Base-by-base conservation (phyloP, 2,113 vertebrate species). In the Hystrix cristata region DNA sequence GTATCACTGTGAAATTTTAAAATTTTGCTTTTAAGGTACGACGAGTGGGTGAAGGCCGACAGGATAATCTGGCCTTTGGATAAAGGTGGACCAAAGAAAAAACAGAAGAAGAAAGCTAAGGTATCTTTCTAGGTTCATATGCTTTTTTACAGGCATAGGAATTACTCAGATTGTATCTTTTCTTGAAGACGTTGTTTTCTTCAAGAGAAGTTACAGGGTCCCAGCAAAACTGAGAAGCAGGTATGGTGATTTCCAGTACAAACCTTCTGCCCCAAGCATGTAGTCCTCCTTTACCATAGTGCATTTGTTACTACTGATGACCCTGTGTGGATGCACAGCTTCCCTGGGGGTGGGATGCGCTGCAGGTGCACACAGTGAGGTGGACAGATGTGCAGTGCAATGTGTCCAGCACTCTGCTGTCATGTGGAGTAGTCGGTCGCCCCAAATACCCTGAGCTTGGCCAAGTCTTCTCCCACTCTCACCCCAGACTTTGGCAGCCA, bases 11-110 rank as follows among this genome's bases (percentile, higher is more conserved):
- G 62, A 91, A 94, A 88, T 85, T 29, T n/a, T 76, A 64, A 59
- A 51, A 82, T 57, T 95, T 96, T 95, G 74, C 67, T 84, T 97
- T 97, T 27, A 95, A 99, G 99, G 96, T 99, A 99, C 60, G 99
- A 99, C 90, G 99, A 99, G 94, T 99, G 99, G 99, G 99, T 99
- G 97, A 99, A 99, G 98, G 99, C 99, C 25, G 99, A 99, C 98
- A 97, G 99, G 91, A 99, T 99, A 98, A 99, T 99, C 97, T 99
- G 99, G 99, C 99, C 99, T 31, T 97, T 99, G 80, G 99, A 99
- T 93, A 99, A 99, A 98, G 99, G 99, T 97, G 99, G 99, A 98
- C 98, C 99, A 93, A 99, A 99, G 98, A 99, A 99, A 98, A 99
- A 99, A 95, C 99, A 99, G 97, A 99, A 99, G 98, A 99, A 99